These are phyloP conservation scores for Eurytoma adleriae DNA, from an alignment of 2,888 invertebrate species.

Conservation along the genomic window DNA sequence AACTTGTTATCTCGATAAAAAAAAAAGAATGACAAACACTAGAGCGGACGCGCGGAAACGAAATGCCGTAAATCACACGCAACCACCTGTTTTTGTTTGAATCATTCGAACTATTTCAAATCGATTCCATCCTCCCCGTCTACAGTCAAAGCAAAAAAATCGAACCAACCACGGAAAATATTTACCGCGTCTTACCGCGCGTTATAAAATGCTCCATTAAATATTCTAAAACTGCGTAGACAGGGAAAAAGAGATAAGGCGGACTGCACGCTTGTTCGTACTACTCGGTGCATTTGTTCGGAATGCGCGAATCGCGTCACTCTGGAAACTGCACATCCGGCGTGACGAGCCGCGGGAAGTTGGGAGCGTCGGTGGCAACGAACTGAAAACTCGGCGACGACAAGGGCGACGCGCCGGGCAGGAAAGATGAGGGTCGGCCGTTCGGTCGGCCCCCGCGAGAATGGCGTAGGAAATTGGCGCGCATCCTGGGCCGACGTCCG, in stretches of 20 bases:
- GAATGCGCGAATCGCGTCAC: not conserved
- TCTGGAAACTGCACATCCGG: constrained; percentile 15
- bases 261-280: too few species aligned
- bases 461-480: constrained; percentile 64
- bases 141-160: not conserved
- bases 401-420: constrained; percentile 12
- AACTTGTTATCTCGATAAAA: not conserved
- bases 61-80: constrained; percentile 32
- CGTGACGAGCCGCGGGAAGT: not conserved
- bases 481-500: constrained; percentile 58
- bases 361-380: constrained; percentile 3
- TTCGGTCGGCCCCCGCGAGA: constrained; percentile 48
- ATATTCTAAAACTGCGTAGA: too few species aligned
- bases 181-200: not conserved
- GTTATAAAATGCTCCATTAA: not conserved
- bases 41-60: not conserved
- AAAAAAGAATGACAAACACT: not conserved
- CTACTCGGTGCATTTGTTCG: too few species aligned
- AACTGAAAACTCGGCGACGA: constrained; percentile 28
- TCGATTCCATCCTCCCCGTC: not conserved
- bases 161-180: not conserved
- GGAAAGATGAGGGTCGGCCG: constrained; percentile 26
- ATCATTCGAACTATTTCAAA: not conserved
- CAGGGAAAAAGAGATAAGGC: too few species aligned
- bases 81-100: constrained; percentile 52